Conservation (phyloP, 2,113 vertebrate genomes). For the Malurus alboscapulatus region DNA sequence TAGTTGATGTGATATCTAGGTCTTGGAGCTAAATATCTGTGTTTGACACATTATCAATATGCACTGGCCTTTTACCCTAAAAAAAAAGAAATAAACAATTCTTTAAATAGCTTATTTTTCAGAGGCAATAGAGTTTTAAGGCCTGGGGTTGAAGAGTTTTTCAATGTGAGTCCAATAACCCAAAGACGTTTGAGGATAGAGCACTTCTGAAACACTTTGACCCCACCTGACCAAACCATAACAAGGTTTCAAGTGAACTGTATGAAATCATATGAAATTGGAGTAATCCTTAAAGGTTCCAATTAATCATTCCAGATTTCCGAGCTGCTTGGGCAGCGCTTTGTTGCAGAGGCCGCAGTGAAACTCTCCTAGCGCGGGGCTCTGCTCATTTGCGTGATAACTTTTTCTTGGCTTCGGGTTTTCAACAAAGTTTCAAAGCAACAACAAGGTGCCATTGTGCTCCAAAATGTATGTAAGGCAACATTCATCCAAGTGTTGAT, state of each 20-base stretch:
- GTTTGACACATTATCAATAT: background rate
- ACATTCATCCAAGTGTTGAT: constrained; percentile 82
- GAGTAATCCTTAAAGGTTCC: constrained; percentile 2
- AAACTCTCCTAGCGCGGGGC: constrained; percentile 45
- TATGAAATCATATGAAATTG: constrained; percentile 4
- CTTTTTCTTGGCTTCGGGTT: constrained; percentile 77
- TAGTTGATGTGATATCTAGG: background rate
- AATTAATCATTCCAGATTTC: constrained; percentile 49
- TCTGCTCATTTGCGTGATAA: constrained; percentile 72
- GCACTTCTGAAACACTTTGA: background rate
- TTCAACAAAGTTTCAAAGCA: constrained; percentile 76
- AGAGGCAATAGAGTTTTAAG: background rate
- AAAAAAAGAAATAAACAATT: background rate
- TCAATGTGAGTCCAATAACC: background rate
- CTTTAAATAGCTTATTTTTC: background rate
- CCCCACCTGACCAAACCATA: background rate
- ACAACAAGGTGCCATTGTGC: constrained; percentile 83
- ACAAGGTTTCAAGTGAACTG: background rate
- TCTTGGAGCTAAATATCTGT: background rate
- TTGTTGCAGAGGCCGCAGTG: constrained; percentile 20
- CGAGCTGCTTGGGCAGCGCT: constrained; percentile 48
- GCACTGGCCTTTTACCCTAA: background rate
- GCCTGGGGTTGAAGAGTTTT: background rate
- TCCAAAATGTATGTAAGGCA: constrained; percentile 74
- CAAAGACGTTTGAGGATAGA: background rate